Evolutionary conservation across 2,888 invertebrate species (phyloP), one percentile per base, ranked within the genome.

Genomic region (Hymenopus coronatus): DNA sequence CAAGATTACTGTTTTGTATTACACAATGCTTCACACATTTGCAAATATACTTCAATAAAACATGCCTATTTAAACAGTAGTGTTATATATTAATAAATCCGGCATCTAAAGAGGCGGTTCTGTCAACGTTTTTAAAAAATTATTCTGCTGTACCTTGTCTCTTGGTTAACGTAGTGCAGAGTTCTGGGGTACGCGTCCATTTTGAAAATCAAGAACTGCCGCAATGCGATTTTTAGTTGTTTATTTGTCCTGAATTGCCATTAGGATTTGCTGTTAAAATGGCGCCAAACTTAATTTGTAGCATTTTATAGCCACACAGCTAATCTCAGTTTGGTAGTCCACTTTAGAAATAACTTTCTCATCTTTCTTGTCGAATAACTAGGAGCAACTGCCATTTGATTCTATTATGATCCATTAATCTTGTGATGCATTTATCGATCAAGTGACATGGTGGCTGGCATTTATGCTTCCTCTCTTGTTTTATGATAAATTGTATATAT

Each of bases 211-310:
- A 46, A 33, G 82, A 86, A 85, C 87, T 88, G 84, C 89, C 89
- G 89, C 89, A 89, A 85, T 89, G 89, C 89, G 89, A 88, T 89
- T 81, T 88, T 88, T 88, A 84, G 86, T 89, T 88, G 88, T 89
- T 89, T 89, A 87, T 88, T 88, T 88, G 30, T 83, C 20, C 54
- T 27, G 4, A 27, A 28, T 81, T 28, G 7, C 20, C 27, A 81
- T 54, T 54, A 46, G n/a, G 25, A 86, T 27, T 89, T 46, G 81
- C 4, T 27, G 30, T 12, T n/a, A 27, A 25, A 4, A 46, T 15
- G 33, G 82, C 33, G 82, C 30, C 88, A n/a, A 88, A 82, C 25
- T 6, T 20, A 27, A 84, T 6, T 33, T 27, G 6, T 15, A 20
- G 54, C 20, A 54, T 54, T 54, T 70, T 70, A 70, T 0, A 6